Conservation (phyloP, 2,797 vertebrate genomes). For the Craterocephalus amniculus region DNA sequence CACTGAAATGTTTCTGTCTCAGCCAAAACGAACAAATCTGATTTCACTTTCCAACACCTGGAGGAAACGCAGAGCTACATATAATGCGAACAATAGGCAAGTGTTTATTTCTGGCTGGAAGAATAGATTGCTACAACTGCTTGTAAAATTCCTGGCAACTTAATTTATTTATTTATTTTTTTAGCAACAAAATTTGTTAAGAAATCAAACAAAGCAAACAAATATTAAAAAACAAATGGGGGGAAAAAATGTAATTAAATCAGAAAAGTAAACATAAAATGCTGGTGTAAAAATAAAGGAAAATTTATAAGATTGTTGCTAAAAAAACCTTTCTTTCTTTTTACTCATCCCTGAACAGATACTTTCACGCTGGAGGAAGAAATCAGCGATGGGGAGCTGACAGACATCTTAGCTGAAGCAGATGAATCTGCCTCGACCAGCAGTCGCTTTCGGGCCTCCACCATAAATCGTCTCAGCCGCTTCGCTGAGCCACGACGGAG, state of each 20-base stretch:
- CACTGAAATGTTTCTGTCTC: neutral
- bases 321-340: no score
- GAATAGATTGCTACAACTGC: neutral
- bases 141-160: neutral
- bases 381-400: slow-evolving; percentile 68
- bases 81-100: neutral
- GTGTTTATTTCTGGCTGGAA: no score
- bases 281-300: no score
- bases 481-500: slow-evolving; percentile 36
- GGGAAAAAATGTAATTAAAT: no score
- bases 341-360: slow-evolving; percentile 17
- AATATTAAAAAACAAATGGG: no score
- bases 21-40: neutral
- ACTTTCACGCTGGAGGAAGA: slow-evolving; percentile 47
- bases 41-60: neutral
- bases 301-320: no score
- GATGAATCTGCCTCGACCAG: slow-evolving; percentile 36
- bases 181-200: no score
- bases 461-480: slow-evolving; percentile 11
- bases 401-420: slow-evolving; percentile 59
- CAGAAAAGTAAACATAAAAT: no score
- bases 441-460: slow-evolving; percentile 62
- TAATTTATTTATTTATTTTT: no score
- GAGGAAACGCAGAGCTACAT: neutral
- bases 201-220: no score